These are phyloP conservation scores for Hypsopygia costalis DNA, from an alignment of 2,888 invertebrate genomes.

Conservation along the genomic window DNA sequence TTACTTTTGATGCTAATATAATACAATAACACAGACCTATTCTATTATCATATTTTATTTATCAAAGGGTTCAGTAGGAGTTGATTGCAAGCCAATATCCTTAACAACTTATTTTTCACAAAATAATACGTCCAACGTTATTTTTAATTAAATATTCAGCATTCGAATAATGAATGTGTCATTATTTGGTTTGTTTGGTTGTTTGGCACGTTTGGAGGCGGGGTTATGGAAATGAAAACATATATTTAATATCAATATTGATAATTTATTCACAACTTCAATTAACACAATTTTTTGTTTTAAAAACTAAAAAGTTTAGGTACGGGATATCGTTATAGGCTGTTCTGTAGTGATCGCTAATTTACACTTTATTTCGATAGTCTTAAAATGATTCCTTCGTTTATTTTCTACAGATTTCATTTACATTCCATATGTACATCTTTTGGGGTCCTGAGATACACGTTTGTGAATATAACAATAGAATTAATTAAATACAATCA, in stretches of 20 bases:
- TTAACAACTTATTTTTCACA: no score
- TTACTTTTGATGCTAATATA: no score
- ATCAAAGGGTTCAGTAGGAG: neutral
- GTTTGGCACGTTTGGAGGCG: conserved; percentile 6
- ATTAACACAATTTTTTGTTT: conserved; percentile 78
- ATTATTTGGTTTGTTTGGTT: neutral
- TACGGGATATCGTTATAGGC: conserved; percentile 72
- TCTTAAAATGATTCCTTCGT: conserved; percentile 46
- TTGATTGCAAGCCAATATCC: no score
- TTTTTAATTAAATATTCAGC: neutral
- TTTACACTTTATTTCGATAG: conserved; percentile 59
- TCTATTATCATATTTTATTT: conserved; percentile 51
- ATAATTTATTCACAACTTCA: conserved; percentile 81
- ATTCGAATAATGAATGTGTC: neutral
- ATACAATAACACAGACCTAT: no score
- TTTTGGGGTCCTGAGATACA: conserved; percentile 41
- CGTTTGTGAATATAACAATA: conserved; percentile 40
- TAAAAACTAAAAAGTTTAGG: conserved; percentile 77
- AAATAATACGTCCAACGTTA: neutral
- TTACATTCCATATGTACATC: conserved; percentile 68
- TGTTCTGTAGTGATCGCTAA: conserved; percentile 66
- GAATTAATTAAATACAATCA: no score
- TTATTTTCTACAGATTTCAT: conserved; percentile 65
- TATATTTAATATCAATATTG: conserved; percentile 73
- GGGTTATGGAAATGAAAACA: conserved; percentile 29